Base-by-base conservation (phyloP, 2,888 invertebrate genomes). In the Flexamia atlantica region DNA sequence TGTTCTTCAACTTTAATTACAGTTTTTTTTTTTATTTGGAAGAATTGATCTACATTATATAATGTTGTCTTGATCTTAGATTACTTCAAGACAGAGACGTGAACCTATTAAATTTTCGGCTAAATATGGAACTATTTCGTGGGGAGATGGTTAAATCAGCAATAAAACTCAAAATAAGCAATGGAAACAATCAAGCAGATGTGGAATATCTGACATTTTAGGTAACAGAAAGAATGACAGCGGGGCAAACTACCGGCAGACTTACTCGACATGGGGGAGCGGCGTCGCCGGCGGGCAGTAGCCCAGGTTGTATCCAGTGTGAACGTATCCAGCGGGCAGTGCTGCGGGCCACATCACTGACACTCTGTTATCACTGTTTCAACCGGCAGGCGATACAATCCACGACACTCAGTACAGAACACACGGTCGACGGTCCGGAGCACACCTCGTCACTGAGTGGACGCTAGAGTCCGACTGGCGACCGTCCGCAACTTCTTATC, bases 401-500 rank as follows among this genome's bases (percentile, higher is more conserved):
- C 68, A 68, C 68, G n/a, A 40, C 70, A 10, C 7, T 3, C 17
- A 23, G n/a, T 40, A 70, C 70, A 23, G 14, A 17, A 25, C 25
- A 25, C 64, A 30, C n/a, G n/a, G n/a, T n/a, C n/a, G n/a, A n/a
- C n/a, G n/a, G n/a, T 17, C 1, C 72, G 36, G 42, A 3, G 14
- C 72, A 20, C 40, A 5, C n/a, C 46, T 23, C 74, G 42, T 4
- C 53, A 79, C 79, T 57, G 79, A 79, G 79, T 79, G 79, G 79
- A 79, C 79, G 50, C 79, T 79, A 79, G 79, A 79, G 79, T 79
- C 79, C 79, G 79, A 79, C 79, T 79, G 79, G 14, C n/a, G 53
- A 30, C 74, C 25, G 30, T 30, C 57, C 30, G 53, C 36, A 23
- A n/a, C 79, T 50, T 79, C 10, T 79, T 79, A 79, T 79, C 79